A percentile compares a stretch with the other conserved stretches of the same genome.
Conservation (phyloP, 2,113 vertebrate species). For the Willisornis vidua region DNA sequence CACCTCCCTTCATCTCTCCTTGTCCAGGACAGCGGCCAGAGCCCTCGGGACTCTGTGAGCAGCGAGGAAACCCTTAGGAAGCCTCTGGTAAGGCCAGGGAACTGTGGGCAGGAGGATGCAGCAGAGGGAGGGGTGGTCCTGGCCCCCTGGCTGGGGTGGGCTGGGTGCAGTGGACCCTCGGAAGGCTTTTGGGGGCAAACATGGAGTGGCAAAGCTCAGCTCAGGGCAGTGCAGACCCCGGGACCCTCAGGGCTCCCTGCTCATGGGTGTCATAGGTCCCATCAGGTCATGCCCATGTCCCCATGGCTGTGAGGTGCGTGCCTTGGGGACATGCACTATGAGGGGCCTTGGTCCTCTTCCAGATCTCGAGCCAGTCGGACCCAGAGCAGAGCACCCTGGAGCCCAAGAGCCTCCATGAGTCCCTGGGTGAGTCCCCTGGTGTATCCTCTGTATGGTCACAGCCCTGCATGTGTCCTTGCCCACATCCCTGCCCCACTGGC, state of each 20-base stretch:
- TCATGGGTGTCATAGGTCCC: neutral
- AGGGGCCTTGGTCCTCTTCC: neutral
- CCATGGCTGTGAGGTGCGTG: fast-evolving
- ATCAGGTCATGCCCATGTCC: fast-evolving
- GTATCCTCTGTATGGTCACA: fast-evolving
- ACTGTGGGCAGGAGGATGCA: fast-evolving
- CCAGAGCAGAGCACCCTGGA: constrained; percentile 67
- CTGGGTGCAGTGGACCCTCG: fast-evolving
- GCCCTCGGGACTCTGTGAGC: constrained; percentile 66
- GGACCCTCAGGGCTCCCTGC: neutral
- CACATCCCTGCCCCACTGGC: fast-evolving
- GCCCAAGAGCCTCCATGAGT: neutral
- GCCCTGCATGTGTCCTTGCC: neutral
- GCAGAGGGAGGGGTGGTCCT: fast-evolving
- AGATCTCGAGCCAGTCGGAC: constrained; percentile 80
- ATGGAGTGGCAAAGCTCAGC: neutral
- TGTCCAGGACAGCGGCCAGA: constrained; percentile 70
- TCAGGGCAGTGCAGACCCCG: fast-evolving
- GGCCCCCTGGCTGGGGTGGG: neutral
- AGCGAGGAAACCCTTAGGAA: constrained; percentile 64
- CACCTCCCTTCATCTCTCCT: neutral
- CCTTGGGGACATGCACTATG: fast-evolving
- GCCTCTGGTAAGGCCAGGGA: constrained; percentile 64
- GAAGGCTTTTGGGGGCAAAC: fast-evolving
- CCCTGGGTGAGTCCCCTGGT: neutral